Base-by-base conservation (phyloP, 1,140 invertebrate genomes). In the Cydia strobilella region DNA sequence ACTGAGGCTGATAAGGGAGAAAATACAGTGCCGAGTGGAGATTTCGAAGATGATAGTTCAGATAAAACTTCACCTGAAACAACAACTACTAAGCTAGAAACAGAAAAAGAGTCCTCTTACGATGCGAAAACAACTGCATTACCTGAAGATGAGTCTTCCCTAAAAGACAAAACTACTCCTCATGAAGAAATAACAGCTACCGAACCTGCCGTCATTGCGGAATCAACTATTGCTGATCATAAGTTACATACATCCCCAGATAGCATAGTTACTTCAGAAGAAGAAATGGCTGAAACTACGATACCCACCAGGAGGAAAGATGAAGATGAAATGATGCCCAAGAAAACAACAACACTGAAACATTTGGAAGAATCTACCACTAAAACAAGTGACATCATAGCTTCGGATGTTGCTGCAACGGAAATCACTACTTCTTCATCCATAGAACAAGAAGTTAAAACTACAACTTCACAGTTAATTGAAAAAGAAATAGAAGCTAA, bases 1-100 rank as follows among this genome's bases (percentile, higher is more conserved):
- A 79, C 75, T 20, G 86, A 85, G 79, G 75, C 78, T 4, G 82
- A 87, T 80, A 75, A 75, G 20, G 78, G 80, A 59, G 62, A 82
- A 23, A 86, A 82, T 54, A 82, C 83, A 15, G 80, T 83, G 66
- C 77, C 82, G 62, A 79, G 72, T 73, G 82, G 79, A 45, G 35
- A 79, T 66, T 78, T 79, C 75, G 75, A 78, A 25, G 78, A 83
- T 72, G 76, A 78, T 65, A 74, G 12, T 20, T 71, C 74, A 63
- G 78, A 77, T 31, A 75, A 65, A 77, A 80, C 80, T 73, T 76
- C 74, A 7, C 54, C 77, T 74, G 76, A 80, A 73, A 77, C 51
- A 45, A 48, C 77, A 66, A 76, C 74, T 4, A 75, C 39, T 15
- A 62, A 75, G 20, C 23, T 62, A 12, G 59, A 63, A 18, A 23